Base-by-base conservation (phyloP, 2,797 vertebrate species). In the Pangasius macronema region DNA sequence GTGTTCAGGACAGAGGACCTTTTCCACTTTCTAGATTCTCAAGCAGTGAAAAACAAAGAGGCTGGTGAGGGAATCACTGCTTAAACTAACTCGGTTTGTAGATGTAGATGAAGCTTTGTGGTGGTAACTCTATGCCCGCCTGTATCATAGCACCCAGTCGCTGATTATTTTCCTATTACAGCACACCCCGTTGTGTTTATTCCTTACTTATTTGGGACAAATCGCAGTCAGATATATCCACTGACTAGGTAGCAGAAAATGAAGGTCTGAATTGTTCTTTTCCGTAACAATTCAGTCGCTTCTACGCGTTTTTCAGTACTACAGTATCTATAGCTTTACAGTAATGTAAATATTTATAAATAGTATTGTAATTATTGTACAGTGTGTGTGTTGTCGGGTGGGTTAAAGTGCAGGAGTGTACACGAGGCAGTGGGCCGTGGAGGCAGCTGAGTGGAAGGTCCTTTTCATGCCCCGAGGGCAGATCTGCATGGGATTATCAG, bases 341-440 rank as follows among this genome's bases (percentile, higher is more conserved):
- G 0, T 49, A 30, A 42, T 22, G 36, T 22, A 70, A 9, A 39
- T 73, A 75, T 36, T 0, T n/a, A 27, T 49, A 75, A 73, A 73
- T 73, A 42, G 10, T 46, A 46, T 53, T 36, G 30, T 39, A 84
- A 42, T 3, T 46, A 46, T 53, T 36, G 30, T 39, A 84, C 55
- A 30, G 14, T 59, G 10, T 36, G 11, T 84, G 87, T 88, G 91
- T 92, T 90, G 30, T 88, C 83, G 72, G 75, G 91, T 88, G 91
- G 90, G 91, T 92, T 94, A 93, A 94, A 93, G 93, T 92, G 90
- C 93, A 93, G 94, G 92, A 92, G 92, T 90, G 92, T 93, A 93
- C 89, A 93, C 94, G 93, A 94, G 95, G 93, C 92, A 87, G 91
- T 86, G 88, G 91, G 90, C 86, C 90, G 83, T 27, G 33, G 33